Conservation (phyloP, 2,888 invertebrate species). For the Syritta pipiens region DNA sequence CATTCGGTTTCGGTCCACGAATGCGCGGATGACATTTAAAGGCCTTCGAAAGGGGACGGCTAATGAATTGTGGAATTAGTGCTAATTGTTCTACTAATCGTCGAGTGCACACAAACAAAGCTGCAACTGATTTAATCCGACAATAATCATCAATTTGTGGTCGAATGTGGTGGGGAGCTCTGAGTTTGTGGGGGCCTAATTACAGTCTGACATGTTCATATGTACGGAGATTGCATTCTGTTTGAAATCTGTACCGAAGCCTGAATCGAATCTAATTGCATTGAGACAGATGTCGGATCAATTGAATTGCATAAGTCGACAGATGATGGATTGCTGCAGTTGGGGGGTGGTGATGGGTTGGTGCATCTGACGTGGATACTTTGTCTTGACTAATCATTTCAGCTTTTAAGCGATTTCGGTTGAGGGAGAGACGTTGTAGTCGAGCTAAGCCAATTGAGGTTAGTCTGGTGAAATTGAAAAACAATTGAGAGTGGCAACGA, state of each 20-base stretch:
- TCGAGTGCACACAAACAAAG: neutral
- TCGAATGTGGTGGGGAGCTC: neutral
- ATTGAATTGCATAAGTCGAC: constrained; percentile 8
- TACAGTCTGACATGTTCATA: neutral
- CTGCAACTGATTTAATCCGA: constrained; percentile 32
- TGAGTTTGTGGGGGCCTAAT: neutral
- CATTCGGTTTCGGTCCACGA: neutral
- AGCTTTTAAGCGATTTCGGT: too few relatives aligned
- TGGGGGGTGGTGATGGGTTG: neutral
- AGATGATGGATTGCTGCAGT: neutral
- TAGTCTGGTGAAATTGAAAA: too few relatives aligned
- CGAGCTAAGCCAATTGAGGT: too few relatives aligned
- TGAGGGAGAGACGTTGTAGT: too few relatives aligned
- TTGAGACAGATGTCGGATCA: constrained; percentile 1
- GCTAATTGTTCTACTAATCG: constrained; percentile 13
- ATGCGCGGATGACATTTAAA: constrained; percentile 1
- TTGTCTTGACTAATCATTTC: neutral
- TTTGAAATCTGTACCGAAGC: neutral
- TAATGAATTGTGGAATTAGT: constrained; percentile 24
- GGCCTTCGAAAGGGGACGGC: neutral
- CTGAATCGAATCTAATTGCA: neutral
- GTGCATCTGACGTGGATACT: neutral
- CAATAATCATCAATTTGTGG: constrained; percentile 1
- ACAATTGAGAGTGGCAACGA: too few relatives aligned
- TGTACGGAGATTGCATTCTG: neutral